phyloP scores from a whole-genome alignment of 2,888 invertebrate genomes.

The Nebria salina region DNA sequence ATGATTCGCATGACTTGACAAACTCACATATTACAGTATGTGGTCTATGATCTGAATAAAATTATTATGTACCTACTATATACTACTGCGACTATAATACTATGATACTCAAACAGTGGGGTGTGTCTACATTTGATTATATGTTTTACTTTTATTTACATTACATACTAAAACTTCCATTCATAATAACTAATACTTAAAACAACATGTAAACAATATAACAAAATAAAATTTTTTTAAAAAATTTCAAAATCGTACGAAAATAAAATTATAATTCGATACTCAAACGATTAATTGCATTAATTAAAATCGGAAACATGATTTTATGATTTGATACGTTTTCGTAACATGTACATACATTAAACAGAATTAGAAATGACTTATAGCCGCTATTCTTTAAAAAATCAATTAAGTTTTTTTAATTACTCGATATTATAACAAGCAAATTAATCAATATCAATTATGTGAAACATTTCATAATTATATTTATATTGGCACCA shows the following conservation, averaged over 20 bases:
- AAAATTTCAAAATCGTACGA: too few relatives aligned
- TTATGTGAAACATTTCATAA: conserved; percentile 33
- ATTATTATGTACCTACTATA: conserved; percentile 6
- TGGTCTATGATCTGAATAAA: conserved; percentile 27
- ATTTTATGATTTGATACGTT: too few relatives aligned
- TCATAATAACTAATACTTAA: background rate
- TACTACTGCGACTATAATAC: background rate
- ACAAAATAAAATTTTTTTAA: too few relatives aligned
- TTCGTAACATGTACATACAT: too few relatives aligned
- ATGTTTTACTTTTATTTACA: background rate
- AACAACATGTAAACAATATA: too few relatives aligned
- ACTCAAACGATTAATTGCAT: too few relatives aligned
- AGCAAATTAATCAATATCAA: conserved; percentile 42
- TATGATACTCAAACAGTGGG: conserved; percentile 7
- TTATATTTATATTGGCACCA: background rate
- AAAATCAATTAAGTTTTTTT: background rate
- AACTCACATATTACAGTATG: conserved; percentile 22
- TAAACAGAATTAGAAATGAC: background rate
- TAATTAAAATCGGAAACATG: too few relatives aligned
- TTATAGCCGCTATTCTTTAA: background rate
- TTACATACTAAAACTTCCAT: background rate
- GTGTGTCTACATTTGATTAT: background rate
- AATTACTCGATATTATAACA: conserved; percentile 6
- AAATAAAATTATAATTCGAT: too few relatives aligned
- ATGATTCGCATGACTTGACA: conserved; percentile 33